Percentiles rank a stretch among this genome's conserved stretches.
phyloP scores from a whole-genome alignment of 1,140 invertebrate genomes.

The Scaptomyza pallida region DNA sequence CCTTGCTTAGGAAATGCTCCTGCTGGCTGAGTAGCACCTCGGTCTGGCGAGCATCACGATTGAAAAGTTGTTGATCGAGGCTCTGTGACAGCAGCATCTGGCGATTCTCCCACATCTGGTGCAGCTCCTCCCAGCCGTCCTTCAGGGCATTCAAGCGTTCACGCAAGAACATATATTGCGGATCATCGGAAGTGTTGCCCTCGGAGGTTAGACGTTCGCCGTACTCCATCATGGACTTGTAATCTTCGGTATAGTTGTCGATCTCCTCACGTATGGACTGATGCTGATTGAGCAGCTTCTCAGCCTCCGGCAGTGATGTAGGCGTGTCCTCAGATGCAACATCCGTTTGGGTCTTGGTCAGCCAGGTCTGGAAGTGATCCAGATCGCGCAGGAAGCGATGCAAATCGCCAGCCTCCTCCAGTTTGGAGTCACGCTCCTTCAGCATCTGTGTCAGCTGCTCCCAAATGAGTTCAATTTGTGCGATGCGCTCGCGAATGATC shows the following conservation, averaged over 20 bases:
- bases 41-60: constrained; percentile 98
- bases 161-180: constrained; percentile 99
- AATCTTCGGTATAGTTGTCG: constrained; percentile 99
- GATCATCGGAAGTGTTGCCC: constrained; percentile 94
- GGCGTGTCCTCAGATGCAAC: constrained; percentile 99
- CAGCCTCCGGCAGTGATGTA: constrained; percentile 97
- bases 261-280: constrained; percentile 99
- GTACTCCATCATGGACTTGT: constrained; percentile 99
- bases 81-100: constrained; percentile 97
- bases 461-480: constrained; percentile 96
- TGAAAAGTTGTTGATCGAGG: constrained; percentile 96
- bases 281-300: constrained; percentile 97
- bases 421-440: constrained; percentile 98
- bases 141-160: constrained; percentile 98
- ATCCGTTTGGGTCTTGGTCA: constrained; percentile 98
- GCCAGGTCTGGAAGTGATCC: constrained; percentile 99
- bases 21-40: constrained; percentile 99
- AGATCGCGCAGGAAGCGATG: constrained; percentile 99
- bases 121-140: constrained; percentile 99
- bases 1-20: constrained; percentile 96
- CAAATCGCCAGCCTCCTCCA: constrained; percentile 99
- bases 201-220: constrained; percentile 90
- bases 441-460: constrained; percentile 98
- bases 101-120: constrained; percentile 99
- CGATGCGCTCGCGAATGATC: constrained; percentile 95